These are phyloP conservation scores for Phrynosoma platyrhinos DNA, from an alignment of 2,113 vertebrate genomes.

Conservation along the genomic window DNA sequence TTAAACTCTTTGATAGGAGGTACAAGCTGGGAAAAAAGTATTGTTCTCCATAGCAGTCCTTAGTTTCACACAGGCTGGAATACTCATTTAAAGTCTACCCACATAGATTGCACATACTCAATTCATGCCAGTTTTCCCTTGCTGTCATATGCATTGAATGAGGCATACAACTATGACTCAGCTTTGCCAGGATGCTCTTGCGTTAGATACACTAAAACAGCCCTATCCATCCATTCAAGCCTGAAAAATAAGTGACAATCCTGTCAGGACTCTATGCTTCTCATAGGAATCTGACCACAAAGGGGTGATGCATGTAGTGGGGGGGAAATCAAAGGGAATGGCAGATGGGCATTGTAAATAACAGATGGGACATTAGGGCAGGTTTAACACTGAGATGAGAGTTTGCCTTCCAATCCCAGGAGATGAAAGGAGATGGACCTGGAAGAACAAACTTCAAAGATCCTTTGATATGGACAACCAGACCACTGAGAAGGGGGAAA, in stretches of 20 bases:
- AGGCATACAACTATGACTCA: conserved; percentile 48
- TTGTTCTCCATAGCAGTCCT: not conserved
- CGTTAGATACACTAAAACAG: conserved; percentile 31
- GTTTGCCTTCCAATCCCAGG: no score
- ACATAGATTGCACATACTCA: conserved; percentile 6
- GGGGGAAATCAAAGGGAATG: no score
- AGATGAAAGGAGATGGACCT: no score
- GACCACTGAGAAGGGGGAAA: no score
- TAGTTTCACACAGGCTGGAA: conserved; percentile 38
- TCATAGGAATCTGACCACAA: no score
- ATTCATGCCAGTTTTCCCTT: conserved; percentile 40
- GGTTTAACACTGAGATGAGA: no score
- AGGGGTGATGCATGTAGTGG: no score
- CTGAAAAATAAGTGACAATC: not conserved
- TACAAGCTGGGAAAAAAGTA: not conserved
- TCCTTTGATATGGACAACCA: no score
- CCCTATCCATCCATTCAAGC: not conserved
- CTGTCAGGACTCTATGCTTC: no score
- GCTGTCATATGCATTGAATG: not conserved
- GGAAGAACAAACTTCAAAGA: no score
- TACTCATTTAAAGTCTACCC: conserved; percentile 37
- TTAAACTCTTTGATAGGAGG: not conserved
- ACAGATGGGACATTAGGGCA: no score
- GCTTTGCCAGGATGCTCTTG: conserved; percentile 29
- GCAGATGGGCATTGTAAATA: no score